Percentiles rank a stretch among this genome's conserved stretches.
phyloP scores from a whole-genome alignment of 1,140 invertebrate genomes.

The Drepana arcuata region DNA sequence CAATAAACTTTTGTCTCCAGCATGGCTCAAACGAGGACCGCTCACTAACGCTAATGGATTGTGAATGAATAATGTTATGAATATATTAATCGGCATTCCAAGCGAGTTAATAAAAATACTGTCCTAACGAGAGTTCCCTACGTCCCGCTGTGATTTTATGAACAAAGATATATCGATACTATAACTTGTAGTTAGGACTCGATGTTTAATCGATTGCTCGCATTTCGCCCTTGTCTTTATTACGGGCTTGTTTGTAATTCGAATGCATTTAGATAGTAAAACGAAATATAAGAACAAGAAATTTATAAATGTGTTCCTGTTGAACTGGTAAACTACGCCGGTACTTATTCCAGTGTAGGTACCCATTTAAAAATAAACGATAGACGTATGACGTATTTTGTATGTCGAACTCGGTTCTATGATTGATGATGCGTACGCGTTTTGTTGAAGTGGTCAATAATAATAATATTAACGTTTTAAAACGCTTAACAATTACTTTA shows the following conservation, averaged over 20 bases:
- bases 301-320: too few species aligned
- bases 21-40: constrained; percentile 10
- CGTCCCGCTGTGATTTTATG: constrained; percentile 47
- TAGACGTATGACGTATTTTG: too few species aligned
- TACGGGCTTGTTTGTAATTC: too few species aligned
- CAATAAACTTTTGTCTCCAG: constrained; percentile 13
- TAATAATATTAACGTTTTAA: too few species aligned
- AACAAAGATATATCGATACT: constrained; percentile 56
- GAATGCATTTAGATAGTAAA: too few species aligned
- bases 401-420: too few species aligned
- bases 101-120: constrained; percentile 59
- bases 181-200: constrained; percentile 32
- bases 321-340: too few species aligned
- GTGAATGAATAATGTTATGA: constrained; percentile 45
- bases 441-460: too few species aligned
- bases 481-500: too few species aligned
- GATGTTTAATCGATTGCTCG: constrained; percentile 14
- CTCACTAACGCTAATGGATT: constrained; percentile 34
- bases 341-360: too few species aligned
- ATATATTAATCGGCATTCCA: constrained; percentile 57
- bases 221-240: constrained; percentile 1
- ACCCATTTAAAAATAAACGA: too few species aligned
- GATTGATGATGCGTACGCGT: too few species aligned
- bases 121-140: constrained; percentile 45
- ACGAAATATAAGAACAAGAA: not conserved